Evolutionary conservation across 2,113 vertebrate species (phyloP).

Genomic region (Esox niger): DNA sequence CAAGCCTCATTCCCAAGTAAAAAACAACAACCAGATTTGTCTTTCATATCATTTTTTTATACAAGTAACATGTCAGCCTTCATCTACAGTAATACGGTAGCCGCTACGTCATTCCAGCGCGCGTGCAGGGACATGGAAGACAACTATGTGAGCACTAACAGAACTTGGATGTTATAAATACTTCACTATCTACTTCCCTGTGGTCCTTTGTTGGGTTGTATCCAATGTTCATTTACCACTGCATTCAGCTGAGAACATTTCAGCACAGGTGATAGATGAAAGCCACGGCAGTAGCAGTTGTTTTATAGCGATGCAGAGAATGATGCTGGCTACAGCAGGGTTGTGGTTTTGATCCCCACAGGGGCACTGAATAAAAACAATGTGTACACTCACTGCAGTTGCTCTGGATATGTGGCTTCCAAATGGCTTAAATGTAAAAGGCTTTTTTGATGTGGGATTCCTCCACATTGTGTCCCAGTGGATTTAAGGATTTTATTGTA

Average conservation of each 20-base stretch:
- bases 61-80: conserved; percentile 20
- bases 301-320: no score
- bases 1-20: conserved; percentile 18
- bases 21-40: conserved; percentile 39
- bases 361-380: no score
- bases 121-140: background rate
- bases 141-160: conserved; percentile 4
- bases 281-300: no score
- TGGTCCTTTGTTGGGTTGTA: background rate
- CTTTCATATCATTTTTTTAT: conserved; percentile 38
- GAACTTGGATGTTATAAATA: conserved; percentile 16
- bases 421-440: no score
- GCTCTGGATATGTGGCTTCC: no score
- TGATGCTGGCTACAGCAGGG: no score
- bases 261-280: background rate
- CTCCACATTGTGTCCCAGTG: no score
- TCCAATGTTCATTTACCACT: conserved; percentile 2
- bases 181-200: background rate
- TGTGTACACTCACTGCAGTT: no score
- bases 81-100: conserved; percentile 10
- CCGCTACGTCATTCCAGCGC: conserved; percentile 29
- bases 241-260: background rate
- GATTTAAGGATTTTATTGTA: background rate
- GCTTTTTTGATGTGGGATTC: background rate
- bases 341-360: no score